Base-by-base conservation (phyloP, 2,797 vertebrate species). In the Sebastolobus alascanus region DNA sequence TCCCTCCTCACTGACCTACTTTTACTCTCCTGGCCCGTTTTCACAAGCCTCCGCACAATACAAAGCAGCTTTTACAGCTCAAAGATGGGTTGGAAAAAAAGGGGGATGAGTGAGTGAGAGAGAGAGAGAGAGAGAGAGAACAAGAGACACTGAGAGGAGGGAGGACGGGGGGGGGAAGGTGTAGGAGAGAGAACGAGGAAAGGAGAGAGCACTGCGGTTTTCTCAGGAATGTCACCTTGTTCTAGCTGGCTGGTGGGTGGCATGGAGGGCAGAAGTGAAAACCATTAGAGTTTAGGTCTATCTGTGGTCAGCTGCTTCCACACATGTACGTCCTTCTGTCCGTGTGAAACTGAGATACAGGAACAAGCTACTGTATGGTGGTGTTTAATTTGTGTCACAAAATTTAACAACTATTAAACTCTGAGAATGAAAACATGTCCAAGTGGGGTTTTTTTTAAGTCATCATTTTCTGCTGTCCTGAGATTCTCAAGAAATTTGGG, bases 1-100 rank as follows among this genome's bases (percentile, higher is more conserved):
- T 85, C 78, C 85, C 69, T 92, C 88, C 87, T 90, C 87, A 38
- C 72, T 95, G 95, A 95, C 95, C 95, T 96, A 96, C 93, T 96
- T 96, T 94, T 88, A 86, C 87, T 89, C 89, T 83, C 79, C 85
- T 93, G 92, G 92, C 91, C 94, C 82, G 84, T 91, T 95, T 94
- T 93, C 87, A 72, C 76, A 85, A 90, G 91, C 88, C 92, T 91
- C 81, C 38, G 38, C 90, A 90, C 86, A 91, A 91, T 79, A 91
- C 80, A 92, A 90, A 92, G 85, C 77, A 68, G 89, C 85, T 90
- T 88, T 89, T 87, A 83, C 85, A 84, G 84, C 86, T 87, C 77
- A 80, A 84, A 89, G 80, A 87, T 61, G 71, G 84, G 68, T 35
- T 77, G 68, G 59, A 10, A 13, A 46, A 59, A 40, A 18, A 10